Base-by-base conservation (phyloP, 2,888 invertebrate species). In the Electrophaes corylata region DNA sequence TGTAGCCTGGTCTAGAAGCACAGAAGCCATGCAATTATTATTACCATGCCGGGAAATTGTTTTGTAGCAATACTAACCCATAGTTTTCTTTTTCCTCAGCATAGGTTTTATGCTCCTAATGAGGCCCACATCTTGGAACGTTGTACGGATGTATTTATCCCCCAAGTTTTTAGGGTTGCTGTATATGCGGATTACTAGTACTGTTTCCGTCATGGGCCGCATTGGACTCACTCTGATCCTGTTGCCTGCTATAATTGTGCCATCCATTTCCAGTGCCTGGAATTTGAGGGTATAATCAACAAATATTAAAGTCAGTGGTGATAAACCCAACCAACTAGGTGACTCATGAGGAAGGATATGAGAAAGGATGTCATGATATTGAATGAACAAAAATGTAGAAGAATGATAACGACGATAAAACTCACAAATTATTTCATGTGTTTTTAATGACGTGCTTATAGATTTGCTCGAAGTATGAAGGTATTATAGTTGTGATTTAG, bases 211-310 rank as follows among this genome's bases (percentile, higher is more conserved):
- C 1, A 82, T 66, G 3, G 86, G 79, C 33, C 79, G 71, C 0
- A 79, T 74, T 0, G 71, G 70, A 40, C 75, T 77, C 29, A 91
- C 77, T 6, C 75, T 68, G 14, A 90, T 79, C 4, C 71, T 68
- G 20, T 64, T 73, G 23, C 83, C 83, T 66, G 75, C 77, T 1
- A 87, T 60, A 4, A 59, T 23, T 0, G 70, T 63, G 26, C 80
- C 75, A 64, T 88, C 77, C 56, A 84, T 84, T 63, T 79, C 69
- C 48, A 89, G 62, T 1, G 89, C 88, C 91, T 91, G 78, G 0
- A 62, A 49, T 45, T 31, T n/a, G 11, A 4, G 11, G 4, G 8
- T 23, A 43, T 2, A 39, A 39, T 6, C 2, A 0, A 1, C 18
- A 6, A 39, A 2, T 26, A 26, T 26, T 26, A 26, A 10, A 6